phyloP scores from a whole-genome alignment of 1,140 invertebrate species.

The Dufourea novaeangliae region DNA sequence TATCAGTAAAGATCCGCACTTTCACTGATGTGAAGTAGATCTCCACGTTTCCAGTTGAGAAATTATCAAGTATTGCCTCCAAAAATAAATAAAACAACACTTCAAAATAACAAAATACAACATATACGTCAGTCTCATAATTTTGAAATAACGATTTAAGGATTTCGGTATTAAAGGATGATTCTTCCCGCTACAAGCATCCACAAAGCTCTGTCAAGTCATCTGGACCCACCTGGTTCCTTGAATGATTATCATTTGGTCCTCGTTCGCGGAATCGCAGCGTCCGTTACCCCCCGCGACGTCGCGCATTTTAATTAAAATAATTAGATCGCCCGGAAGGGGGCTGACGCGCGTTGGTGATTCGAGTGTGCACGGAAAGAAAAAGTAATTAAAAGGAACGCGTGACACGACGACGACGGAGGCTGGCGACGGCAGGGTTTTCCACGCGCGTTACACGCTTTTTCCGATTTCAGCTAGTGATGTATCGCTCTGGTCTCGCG shows the following conservation, averaged over 20 bases:
- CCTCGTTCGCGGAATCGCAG: not conserved
- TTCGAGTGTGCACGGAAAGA: slow-evolving; percentile 44
- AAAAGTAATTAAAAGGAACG: slow-evolving; percentile 51
- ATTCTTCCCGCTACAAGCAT: no score
- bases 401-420: slow-evolving; percentile 20
- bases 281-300: not conserved
- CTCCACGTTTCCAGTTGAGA: no score
- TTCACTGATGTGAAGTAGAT: no score
- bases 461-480: slow-evolving; percentile 34
- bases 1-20: no score
- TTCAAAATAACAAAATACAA: no score
- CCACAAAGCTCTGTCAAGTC: no score
- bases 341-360: not conserved
- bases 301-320: slow-evolving; percentile 47
- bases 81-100: no score
- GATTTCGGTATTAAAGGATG: no score
- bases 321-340: slow-evolving; percentile 39
- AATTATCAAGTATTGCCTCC: no score
- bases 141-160: no score
- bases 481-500: slow-evolving; percentile 12
- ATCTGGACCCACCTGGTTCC: not conserved
- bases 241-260: not conserved
- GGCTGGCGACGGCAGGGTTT: slow-evolving; percentile 18
- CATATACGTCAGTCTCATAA: no score
- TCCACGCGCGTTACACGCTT: slow-evolving; percentile 21